Conservation (phyloP, 2,113 vertebrate genomes). For the Hippotragus niger region DNA sequence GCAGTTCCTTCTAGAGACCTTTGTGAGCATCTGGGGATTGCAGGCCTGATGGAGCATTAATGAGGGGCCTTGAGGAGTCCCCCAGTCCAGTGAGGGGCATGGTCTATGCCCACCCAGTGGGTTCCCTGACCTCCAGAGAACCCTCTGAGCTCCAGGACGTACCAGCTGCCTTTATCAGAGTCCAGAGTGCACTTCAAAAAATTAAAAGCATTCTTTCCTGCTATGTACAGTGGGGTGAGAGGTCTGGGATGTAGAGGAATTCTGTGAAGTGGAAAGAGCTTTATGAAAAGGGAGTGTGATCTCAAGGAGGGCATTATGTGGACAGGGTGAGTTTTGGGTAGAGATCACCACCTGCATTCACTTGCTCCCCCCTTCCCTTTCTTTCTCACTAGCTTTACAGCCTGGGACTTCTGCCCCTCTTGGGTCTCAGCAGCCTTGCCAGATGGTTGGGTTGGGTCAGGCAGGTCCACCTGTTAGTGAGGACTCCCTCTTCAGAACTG, state of each 20-base stretch:
- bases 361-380: background rate
- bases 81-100: rapidly evolving
- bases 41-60: background rate
- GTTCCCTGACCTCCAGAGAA: background rate
- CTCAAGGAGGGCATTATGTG: background rate
- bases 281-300: background rate
- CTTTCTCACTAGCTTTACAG: background rate
- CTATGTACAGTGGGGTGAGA: background rate
- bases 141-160: background rate
- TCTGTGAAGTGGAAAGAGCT: background rate
- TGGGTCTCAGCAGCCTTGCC: background rate
- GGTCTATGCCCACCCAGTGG: background rate
- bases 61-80: background rate
- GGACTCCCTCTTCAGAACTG: background rate
- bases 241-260: background rate
- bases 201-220: background rate
- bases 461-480: background rate
- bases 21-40: background rate
- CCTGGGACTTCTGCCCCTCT: background rate
- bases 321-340: background rate
- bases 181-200: background rate
- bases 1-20: background rate
- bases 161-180: background rate
- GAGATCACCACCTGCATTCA: background rate
- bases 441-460: background rate